Evolutionary conservation across 2,888 invertebrate genomes (phyloP).

Genomic region (Eupithecia dodoneata): DNA sequence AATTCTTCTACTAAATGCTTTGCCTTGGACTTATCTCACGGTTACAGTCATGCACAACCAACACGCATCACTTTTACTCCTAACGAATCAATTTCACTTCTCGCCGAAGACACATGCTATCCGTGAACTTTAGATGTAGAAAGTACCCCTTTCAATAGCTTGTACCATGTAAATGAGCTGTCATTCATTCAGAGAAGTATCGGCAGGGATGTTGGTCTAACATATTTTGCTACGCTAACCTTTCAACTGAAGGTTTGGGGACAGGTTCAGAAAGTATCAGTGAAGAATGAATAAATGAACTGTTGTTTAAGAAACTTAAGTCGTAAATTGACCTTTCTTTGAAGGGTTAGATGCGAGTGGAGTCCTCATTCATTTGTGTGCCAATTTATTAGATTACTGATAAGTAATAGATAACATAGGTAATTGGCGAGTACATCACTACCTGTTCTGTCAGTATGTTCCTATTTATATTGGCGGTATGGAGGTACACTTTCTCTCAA

Average conservation of each 20-base stretch:
- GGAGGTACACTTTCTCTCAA: conserved; percentile 17
- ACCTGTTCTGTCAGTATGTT: not conserved
- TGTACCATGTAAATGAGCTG: conserved; percentile 31
- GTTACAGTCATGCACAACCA: conserved; percentile 12
- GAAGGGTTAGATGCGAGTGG: not conserved
- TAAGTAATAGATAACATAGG: not conserved
- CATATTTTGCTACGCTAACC: not conserved
- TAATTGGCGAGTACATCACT: not conserved
- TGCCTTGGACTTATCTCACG: not conserved
- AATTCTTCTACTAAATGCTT: not conserved
- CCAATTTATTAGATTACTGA: not conserved
- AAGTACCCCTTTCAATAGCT: conserved; percentile 44
- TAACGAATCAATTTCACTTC: conserved; percentile 50
- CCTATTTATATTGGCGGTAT: conserved; percentile 2
- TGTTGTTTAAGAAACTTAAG: too few relatives aligned
- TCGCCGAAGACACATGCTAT: conserved; percentile 37
- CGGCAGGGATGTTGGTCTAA: not conserved
- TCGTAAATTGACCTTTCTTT: not conserved
- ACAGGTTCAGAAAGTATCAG: not conserved
- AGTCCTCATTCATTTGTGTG: too few relatives aligned
- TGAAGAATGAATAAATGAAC: not conserved
- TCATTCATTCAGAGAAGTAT: conserved; percentile 7
- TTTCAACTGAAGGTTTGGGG: not conserved
- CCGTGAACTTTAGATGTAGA: conserved; percentile 49
- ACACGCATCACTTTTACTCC: conserved; percentile 32